Base-by-base conservation (phyloP, 2,888 invertebrate genomes). In the Papilio protenor region DNA sequence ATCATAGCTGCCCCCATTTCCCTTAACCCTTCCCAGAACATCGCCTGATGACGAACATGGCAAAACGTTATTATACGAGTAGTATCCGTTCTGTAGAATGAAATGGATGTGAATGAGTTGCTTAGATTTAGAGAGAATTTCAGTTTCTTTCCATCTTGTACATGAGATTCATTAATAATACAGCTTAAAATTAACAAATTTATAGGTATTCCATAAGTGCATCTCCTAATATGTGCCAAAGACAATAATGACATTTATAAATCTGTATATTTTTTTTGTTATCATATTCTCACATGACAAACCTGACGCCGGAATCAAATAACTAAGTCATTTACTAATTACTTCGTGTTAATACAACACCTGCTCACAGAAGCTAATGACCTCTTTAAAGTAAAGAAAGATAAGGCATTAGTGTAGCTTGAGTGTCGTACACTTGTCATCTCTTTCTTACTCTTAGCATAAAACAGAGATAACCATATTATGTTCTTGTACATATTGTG, bases 401-500 rank as follows among this genome's bases (percentile, higher is more conserved):
- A 72, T 72, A 72, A 72, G 55, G 5, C 76, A 76, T 80, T 77
- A 80, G 55, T 80, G 75, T 74, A 69, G 21, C 23, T 12, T 3
- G 12, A 6, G 23, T 33, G 61, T 33, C 61, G 33, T 33, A 33
- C 23, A 61, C 59, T 4, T 57, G 11, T 23, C 6, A 6, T 55
- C 52, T 8, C 52, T 6, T 18, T 55, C 55, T 6, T 55, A 8
- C 8, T 55, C n/a, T 55, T 8, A 55, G 55, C 8, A 1, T 10
- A 8, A 55, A n/a, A 55, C n/a, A 55, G n/a, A n/a, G 21, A 4
- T n/a, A n/a, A 8, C 4, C 21, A n/a, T 55, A 55, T 55, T n/a
- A 8, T 55, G 8, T 18, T 5, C 6, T 52, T 16, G 1, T 16
- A 52, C 5, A 18, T 5, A 52, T 18, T 52, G 18, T 16, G 5